phyloP scores from a whole-genome alignment of 2,888 invertebrate genomes.

The Therioaphis trifolii region DNA sequence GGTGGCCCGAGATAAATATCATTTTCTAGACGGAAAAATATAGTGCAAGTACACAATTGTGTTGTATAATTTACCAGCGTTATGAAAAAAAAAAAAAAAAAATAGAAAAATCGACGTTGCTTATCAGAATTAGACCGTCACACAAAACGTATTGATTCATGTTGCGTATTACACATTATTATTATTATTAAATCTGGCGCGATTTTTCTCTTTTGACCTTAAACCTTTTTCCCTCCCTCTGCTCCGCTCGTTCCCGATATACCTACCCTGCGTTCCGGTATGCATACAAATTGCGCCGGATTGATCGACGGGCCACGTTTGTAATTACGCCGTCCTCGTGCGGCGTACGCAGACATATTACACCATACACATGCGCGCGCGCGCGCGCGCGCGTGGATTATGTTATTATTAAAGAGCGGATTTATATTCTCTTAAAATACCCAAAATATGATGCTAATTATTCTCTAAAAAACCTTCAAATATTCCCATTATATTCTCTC shows the following conservation, averaged over 20 bases:
- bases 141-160: no score
- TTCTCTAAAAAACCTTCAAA: no score
- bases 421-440: no score
- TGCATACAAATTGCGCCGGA: no score
- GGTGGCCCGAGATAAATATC: conserved; percentile 60
- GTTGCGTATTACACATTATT: background rate
- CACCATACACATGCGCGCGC: no score
- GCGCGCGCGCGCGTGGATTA: background rate
- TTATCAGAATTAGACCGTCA: no score
- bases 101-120: conserved; percentile 14
- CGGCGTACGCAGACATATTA: no score
- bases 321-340: conserved; percentile 17
- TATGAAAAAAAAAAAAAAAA: background rate
- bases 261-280: no score
- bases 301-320: background rate
- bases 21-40: conserved; percentile 44
- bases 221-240: background rate
- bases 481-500: no score
- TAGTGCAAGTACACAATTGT: background rate
- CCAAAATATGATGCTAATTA: no score
- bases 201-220: conserved; percentile 29
- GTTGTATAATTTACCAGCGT: conserved; percentile 33
- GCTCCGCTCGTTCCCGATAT: no score
- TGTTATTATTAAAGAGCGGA: no score
- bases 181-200: background rate